phyloP scores from a whole-genome alignment of 2,888 invertebrate species.

The Xiphydria camelus region DNA sequence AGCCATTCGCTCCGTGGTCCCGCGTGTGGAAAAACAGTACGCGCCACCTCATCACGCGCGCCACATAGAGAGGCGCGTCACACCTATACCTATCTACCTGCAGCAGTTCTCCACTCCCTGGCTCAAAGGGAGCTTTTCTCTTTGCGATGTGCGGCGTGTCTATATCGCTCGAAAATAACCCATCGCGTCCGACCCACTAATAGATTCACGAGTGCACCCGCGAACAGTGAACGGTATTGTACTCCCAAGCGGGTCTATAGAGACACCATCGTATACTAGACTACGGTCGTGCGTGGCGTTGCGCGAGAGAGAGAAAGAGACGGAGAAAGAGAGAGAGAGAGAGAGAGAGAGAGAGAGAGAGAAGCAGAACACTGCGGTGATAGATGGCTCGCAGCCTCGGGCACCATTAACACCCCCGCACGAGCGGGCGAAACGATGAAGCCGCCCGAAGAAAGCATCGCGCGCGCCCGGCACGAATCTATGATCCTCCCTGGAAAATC shows the following conservation, averaged over 20 bases:
- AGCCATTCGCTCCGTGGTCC: too few relatives aligned
- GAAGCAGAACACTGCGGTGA: conserved; percentile 33
- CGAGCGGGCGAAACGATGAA: not conserved
- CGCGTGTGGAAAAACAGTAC: too few relatives aligned
- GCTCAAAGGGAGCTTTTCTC: not conserved
- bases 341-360: conserved; percentile 1
- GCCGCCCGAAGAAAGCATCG: not conserved
- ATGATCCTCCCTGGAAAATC: too few relatives aligned
- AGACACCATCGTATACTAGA: not conserved
- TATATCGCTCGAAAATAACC: conserved; percentile 34
- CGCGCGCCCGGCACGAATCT: too few relatives aligned
- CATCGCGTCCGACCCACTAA: conserved; percentile 40
- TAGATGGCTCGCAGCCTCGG: conserved; percentile 39
- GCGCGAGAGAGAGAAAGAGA: not conserved
- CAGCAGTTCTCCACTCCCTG: too few relatives aligned
- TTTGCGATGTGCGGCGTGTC: too few relatives aligned
- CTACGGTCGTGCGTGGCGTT: not conserved
- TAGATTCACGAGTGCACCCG: conserved; percentile 41
- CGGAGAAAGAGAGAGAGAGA: not conserved
- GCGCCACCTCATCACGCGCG: too few relatives aligned
- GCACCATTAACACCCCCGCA: conserved; percentile 35
- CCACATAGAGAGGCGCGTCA: too few relatives aligned
- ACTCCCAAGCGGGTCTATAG: conserved; percentile 2
- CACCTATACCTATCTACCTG: too few relatives aligned
- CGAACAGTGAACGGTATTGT: conserved; percentile 27